Evolutionary conservation across 2,888 invertebrate species (phyloP).

Genomic region (Drosophila mayaguana): DNA sequence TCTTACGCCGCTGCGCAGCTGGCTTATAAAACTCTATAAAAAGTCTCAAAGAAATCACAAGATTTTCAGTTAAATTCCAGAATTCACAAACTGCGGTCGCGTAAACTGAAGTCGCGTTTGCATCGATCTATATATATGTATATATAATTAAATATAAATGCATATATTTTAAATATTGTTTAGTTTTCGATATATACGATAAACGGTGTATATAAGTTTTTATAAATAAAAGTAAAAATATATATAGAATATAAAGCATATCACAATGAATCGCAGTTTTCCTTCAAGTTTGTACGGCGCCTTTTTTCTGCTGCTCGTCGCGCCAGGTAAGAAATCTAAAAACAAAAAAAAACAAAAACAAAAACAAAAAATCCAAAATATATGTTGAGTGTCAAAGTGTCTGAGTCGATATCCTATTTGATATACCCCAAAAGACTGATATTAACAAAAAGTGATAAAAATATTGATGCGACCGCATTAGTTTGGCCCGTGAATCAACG

Average conservation of each 20-base stretch:
- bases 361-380: neutral
- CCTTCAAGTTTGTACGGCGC: conserved; percentile 41
- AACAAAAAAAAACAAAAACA: neutral
- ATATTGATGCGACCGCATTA: conserved; percentile 1
- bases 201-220: neutral
- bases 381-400: conserved; percentile 6
- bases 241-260: conserved; percentile 5
- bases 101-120: conserved; percentile 10
- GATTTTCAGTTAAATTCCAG: conserved; percentile 83
- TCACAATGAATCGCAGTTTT: conserved; percentile 44
- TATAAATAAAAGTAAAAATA: neutral
- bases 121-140: conserved; percentile 3
- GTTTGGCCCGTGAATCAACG: conserved; percentile 4
- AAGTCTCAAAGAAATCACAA: conserved; percentile 79
- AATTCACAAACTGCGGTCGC: conserved; percentile 79
- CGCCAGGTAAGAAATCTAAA: conserved; percentile 61
- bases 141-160: conserved; percentile 8
- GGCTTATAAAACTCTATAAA: conserved; percentile 76
- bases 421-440: conserved; percentile 6
- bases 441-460: conserved; percentile 54
- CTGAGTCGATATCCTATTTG: neutral
- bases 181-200: conserved; percentile 14
- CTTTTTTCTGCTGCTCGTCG: conserved; percentile 52
- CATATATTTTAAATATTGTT: conserved; percentile 33
- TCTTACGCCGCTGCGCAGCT: conserved; percentile 48